These are phyloP conservation scores for Lepisosteus osseus DNA, from an alignment of 2,113 vertebrate species.

Conservation along the genomic window DNA sequence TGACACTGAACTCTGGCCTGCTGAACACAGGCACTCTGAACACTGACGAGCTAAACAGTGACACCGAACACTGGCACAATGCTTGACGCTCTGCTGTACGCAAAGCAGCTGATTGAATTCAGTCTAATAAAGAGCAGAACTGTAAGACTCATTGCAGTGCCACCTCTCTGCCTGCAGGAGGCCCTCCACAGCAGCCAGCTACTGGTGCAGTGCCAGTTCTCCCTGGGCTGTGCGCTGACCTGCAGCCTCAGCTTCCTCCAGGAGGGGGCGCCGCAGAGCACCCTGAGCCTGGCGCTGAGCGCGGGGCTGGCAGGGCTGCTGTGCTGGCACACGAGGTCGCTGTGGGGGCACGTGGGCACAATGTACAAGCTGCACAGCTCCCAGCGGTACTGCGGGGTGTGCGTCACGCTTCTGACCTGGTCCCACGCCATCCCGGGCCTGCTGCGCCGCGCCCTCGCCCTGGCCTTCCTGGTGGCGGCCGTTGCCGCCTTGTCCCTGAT, in stretches of 20 bases:
- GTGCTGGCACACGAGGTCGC: slow-evolving; percentile 37
- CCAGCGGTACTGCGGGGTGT: slow-evolving; percentile 80
- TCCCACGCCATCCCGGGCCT: slow-evolving; percentile 58
- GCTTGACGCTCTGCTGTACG: no score
- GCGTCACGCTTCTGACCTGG: slow-evolving; percentile 74
- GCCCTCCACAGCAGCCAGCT: slow-evolving; percentile 54
- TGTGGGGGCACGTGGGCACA: slow-evolving; percentile 62
- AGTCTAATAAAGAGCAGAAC: no score
- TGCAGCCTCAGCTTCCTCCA: slow-evolving; percentile 84
- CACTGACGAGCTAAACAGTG: no score
- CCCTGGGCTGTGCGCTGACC: slow-evolving; percentile 82
- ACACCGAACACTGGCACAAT: no score
- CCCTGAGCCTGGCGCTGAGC: slow-evolving; percentile 71
- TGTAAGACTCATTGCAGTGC: no score
- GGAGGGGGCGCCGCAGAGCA: slow-evolving; percentile 77
- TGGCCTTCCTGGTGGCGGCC: slow-evolving; percentile 74
- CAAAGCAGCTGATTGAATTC: no score
- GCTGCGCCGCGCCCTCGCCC: slow-evolving; percentile 59
- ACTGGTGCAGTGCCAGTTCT: slow-evolving; percentile 82
- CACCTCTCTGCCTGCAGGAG: slow-evolving; percentile 25
- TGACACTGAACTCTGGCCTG: no score
- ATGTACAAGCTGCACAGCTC: slow-evolving; percentile 83
- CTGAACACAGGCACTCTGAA: no score
- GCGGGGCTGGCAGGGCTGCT: slow-evolving; percentile 73
- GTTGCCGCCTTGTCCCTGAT: slow-evolving; percentile 75